Base-by-base conservation (phyloP, 2,888 invertebrate species). In the Polydrusus cervinus region DNA sequence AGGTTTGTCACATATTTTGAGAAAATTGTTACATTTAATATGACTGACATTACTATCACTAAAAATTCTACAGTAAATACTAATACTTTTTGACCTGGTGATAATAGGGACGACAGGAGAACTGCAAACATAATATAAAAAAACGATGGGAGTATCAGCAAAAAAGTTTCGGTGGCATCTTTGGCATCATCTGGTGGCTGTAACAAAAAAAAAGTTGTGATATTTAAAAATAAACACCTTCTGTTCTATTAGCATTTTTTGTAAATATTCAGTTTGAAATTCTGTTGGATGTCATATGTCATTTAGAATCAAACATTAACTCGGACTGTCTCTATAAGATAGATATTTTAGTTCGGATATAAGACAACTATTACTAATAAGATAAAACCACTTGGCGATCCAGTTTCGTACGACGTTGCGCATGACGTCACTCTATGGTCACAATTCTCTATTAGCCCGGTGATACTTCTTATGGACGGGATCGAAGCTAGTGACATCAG, bases 11-110 rank as follows among this genome's bases (percentile, higher is more conserved):
- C 83, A 87, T 89, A 82, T 5, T 87, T 81, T 18, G 89, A 84
- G 20, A 89, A 82, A 60, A 91, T 76, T n/a, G 92, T 93, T 62
- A 90, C 88, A 20, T 88, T 89, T 53, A 90, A 78, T 73, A 92
- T 88, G 57, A 90, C 83, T 9, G 92, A 90, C 13, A 91, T 53
- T 1, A 91, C 86, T 74, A 92, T 89, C 6, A 89, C 77, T 0
- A 88, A 16, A 80, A 91, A 92, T 86, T 93, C 93, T 14, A 89
- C 81, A 62, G 83, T 38, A 62, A 83, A 80, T 70, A 79, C 78
- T 25, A 82, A 14, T 45, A 80, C 81, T 57, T 82, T 81, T 25
- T 60, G 57, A 34, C 30, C 18, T 8, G 57, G 53, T 10, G 30
- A 81, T 45, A 83, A 70, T 45, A 81, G 77, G 51, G 81, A 81